Percentiles rank a stretch among this genome's conserved stretches.
These are phyloP conservation scores for Drosophila pectinifera DNA, from an alignment of 1,140 invertebrate species.

Conservation along the genomic window DNA sequence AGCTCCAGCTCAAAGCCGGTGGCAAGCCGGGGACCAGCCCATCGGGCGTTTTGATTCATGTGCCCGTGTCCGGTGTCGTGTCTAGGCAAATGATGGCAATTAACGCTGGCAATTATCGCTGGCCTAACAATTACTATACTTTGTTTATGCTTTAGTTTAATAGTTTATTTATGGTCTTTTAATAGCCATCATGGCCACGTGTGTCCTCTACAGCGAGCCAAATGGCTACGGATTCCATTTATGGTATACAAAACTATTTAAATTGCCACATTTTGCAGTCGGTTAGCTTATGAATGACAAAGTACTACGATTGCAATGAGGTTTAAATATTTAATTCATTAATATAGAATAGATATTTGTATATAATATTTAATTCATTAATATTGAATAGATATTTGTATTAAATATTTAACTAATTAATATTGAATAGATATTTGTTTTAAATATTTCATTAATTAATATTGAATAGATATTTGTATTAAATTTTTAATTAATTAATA, in stretches of 20 bases:
- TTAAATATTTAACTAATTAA: too few relatives aligned
- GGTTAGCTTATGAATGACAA: neutral
- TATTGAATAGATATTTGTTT: too few relatives aligned
- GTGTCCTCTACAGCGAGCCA: slow-evolving; percentile 8
- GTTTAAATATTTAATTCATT: too few relatives aligned
- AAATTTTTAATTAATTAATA: too few relatives aligned
- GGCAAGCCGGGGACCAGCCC: slow-evolving; percentile 24
- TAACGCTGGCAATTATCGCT: slow-evolving; percentile 75
- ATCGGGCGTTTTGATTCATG: slow-evolving; percentile 64
- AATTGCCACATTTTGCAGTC: neutral
- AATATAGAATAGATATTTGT: too few relatives aligned
- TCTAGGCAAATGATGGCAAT: slow-evolving; percentile 77
- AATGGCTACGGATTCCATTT: neutral
- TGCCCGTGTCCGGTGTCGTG: slow-evolving; percentile 54
- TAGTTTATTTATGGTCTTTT: slow-evolving; percentile 78
- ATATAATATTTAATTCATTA: too few relatives aligned
- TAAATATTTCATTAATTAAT: too few relatives aligned
- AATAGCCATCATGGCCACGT: slow-evolving; percentile 40
- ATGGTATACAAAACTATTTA: neutral
- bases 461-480: too few relatives aligned
- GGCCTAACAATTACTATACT: slow-evolving; percentile 75
- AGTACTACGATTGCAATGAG: neutral
- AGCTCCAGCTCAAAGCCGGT: slow-evolving; percentile 6
- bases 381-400: too few relatives aligned
- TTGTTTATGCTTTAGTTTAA: slow-evolving; percentile 75